Conservation (phyloP, 2,888 invertebrate species). For the Ctenicera cuprea region DNA sequence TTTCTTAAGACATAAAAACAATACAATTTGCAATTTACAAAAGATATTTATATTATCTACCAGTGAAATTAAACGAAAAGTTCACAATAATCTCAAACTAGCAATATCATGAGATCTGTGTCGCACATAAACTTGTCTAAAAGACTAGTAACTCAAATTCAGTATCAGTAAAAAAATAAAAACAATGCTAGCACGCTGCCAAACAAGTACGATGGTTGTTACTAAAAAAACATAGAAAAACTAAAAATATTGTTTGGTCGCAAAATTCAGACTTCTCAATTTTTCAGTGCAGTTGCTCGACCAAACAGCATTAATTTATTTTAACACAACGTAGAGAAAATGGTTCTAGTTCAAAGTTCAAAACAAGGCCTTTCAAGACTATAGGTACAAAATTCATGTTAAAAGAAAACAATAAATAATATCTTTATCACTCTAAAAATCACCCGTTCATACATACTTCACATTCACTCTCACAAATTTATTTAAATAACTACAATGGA, state of each 20-base stretch:
- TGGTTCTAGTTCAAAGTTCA: neutral
- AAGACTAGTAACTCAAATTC: slow-evolving; percentile 61
- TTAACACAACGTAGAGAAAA: slow-evolving; percentile 18
- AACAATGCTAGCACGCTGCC: slow-evolving; percentile 56
- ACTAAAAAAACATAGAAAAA: slow-evolving; percentile 19
- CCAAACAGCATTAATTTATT: slow-evolving; percentile 39
- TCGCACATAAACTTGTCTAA: slow-evolving; percentile 50
- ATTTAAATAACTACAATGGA: slow-evolving; percentile 34
- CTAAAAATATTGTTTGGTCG: slow-evolving; percentile 37
- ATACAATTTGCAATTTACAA: slow-evolving; percentile 14
- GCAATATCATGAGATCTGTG: slow-evolving; percentile 59
- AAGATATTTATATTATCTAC: neutral
- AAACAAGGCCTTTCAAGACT: slow-evolving; percentile 22
- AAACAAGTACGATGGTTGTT: slow-evolving; percentile 44
- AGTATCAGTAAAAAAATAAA: slow-evolving; percentile 55
- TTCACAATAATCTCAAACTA: slow-evolving; percentile 35
- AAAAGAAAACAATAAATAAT: slow-evolving; percentile 44
- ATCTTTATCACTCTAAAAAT: slow-evolving; percentile 7
- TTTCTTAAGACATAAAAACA: slow-evolving; percentile 24
- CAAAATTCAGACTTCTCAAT: slow-evolving; percentile 41
- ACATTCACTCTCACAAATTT: slow-evolving; percentile 28
- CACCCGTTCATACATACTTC: slow-evolving; percentile 24
- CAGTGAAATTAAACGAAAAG: slow-evolving; percentile 15
- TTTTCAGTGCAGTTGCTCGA: slow-evolving; percentile 41
- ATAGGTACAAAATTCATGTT: slow-evolving; percentile 43